Evolutionary conservation across 2,888 invertebrate genomes (phyloP).

Genomic region (Crematogaster levior): DNA sequence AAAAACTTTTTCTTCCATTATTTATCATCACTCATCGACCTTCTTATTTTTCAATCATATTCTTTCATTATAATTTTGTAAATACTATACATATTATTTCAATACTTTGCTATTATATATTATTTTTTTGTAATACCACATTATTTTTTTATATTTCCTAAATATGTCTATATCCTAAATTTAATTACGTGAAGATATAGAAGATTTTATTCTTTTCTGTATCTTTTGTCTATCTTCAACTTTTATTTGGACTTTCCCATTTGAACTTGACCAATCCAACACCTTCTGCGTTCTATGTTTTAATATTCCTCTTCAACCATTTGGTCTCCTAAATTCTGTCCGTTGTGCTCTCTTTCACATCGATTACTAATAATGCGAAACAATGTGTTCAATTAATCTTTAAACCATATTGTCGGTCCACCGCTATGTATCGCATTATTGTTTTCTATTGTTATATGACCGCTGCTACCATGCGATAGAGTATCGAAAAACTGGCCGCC

Average conservation of each 20-base stretch:
- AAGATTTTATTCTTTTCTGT: neutral
- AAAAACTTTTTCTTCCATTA: neutral
- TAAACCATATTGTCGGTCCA: conserved; percentile 4
- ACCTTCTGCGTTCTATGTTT: neutral
- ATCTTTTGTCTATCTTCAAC: neutral
- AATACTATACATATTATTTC: neutral
- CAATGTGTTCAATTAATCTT: conserved; percentile 66
- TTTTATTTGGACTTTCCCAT: conserved; percentile 2
- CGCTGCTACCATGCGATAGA: conserved; percentile 16
- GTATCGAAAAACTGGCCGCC: conserved; percentile 27
- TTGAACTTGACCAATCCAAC: neutral
- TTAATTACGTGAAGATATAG: neutral
- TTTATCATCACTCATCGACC: neutral
- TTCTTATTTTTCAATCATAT: neutral
- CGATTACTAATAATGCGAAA: conserved; percentile 64
- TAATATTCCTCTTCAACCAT: conserved; percentile 22
- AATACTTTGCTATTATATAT: too few species aligned
- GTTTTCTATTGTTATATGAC: conserved; percentile 23
- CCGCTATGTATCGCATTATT: conserved; percentile 9
- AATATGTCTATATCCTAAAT: neutral
- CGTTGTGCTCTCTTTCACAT: conserved; percentile 46
- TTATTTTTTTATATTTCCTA: neutral
- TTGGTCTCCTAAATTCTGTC: conserved; percentile 21
- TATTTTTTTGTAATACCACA: neutral
- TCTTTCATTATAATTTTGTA: neutral